Evolutionary conservation across 1,140 invertebrate genomes (phyloP).

Genomic region (Hermatobates lingyangjiaoensis): DNA sequence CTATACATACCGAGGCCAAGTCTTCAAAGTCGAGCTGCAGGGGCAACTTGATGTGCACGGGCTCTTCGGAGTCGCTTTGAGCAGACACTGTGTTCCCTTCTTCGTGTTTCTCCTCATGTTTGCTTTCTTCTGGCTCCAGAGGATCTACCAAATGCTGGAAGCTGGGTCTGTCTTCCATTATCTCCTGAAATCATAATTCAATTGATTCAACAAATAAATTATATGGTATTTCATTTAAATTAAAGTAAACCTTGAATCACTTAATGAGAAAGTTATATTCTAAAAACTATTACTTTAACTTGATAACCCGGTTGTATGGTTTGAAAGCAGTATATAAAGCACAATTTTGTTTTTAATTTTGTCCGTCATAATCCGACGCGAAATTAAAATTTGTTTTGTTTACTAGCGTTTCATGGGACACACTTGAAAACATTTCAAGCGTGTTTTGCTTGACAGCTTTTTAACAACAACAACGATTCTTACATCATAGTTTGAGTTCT

Average conservation of each 20-base stretch:
- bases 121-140: constrained; percentile 18
- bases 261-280: no score
- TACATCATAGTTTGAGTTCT: no score
- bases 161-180: constrained; percentile 16
- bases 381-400: no score
- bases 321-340: no score
- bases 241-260: not conserved
- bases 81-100: constrained; percentile 20
- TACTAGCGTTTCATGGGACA: no score
- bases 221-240: not conserved
- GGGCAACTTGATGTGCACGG: constrained; percentile 52
- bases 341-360: no score
- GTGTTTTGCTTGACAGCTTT: no score
- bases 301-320: no score
- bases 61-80: constrained; percentile 33
- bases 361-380: no score
- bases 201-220: constrained; percentile 1
- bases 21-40: constrained; percentile 62
- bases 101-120: constrained; percentile 20
- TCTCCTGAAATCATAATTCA: constrained; percentile 14
- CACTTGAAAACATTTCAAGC: no score
- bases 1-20: constrained; percentile 42
- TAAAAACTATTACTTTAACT: no score
- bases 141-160: constrained; percentile 20
- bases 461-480: no score